Evolutionary conservation across 2,797 vertebrate species (phyloP).

Genomic region (Melanotaenia boesemani): DNA sequence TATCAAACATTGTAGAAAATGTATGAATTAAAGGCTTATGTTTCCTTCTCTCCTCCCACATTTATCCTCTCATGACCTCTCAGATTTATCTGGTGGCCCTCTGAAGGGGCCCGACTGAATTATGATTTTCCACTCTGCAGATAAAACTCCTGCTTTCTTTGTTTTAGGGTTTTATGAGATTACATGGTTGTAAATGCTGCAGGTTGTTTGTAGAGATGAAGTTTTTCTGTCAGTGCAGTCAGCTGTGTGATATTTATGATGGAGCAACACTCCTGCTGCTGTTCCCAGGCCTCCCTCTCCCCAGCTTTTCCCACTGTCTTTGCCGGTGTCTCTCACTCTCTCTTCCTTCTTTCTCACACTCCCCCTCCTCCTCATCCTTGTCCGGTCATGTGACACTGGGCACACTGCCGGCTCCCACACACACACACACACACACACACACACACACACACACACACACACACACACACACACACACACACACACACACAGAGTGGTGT

Average conservation of each 20-base stretch:
- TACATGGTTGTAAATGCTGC: not conserved
- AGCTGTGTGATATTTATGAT: slow-evolving; percentile 39
- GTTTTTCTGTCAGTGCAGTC: slow-evolving; percentile 16
- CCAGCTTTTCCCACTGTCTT: slow-evolving; percentile 39
- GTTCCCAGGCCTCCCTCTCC: slow-evolving; percentile 51
- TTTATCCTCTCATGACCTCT: not conserved
- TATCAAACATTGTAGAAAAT: not conserved
- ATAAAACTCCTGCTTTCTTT: not conserved
- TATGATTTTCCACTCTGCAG: not conserved
- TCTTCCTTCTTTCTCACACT: slow-evolving; percentile 53
- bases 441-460: slow-evolving; percentile 14
- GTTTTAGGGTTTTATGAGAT: not conserved
- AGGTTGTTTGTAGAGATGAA: slow-evolving; percentile 8
- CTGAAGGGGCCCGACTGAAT: too few species aligned
- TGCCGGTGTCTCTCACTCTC: slow-evolving; percentile 34
- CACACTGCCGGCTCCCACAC: slow-evolving; percentile 35
- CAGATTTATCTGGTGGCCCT: too few species aligned
- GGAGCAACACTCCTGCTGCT: slow-evolving; percentile 29
- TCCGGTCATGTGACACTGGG: slow-evolving; percentile 51
- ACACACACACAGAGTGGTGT: slow-evolving; percentile 25
- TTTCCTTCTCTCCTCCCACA: not conserved
- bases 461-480: not conserved
- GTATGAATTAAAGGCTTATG: not conserved
- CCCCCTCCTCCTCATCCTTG: slow-evolving; percentile 7
- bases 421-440: not conserved